Evolutionary conservation across 1,140 invertebrate species (phyloP).

Genomic region (Apis dorsata): DNA sequence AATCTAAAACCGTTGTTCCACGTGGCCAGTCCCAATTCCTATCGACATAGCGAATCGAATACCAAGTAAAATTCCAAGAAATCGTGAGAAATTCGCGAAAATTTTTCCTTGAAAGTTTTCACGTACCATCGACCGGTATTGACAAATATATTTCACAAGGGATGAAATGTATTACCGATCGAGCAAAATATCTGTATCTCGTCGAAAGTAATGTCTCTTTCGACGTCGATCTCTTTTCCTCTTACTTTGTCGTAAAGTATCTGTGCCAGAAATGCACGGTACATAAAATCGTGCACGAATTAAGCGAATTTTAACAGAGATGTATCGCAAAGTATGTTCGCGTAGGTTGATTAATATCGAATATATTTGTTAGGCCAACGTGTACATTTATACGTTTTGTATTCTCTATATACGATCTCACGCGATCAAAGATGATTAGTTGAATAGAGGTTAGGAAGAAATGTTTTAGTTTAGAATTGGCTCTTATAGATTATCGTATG

Average conservation of each 20-base stretch:
- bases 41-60: background rate
- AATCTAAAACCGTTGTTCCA: slow-evolving; percentile 11
- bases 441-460: background rate
- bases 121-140: background rate
- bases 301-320: background rate
- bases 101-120: background rate
- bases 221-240: background rate
- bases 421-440: background rate
- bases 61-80: background rate
- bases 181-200: background rate
- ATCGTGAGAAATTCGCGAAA: no score
- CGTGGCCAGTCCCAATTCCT: slow-evolving; percentile 30
- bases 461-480: slow-evolving; percentile 42
- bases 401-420: slow-evolving; percentile 20
- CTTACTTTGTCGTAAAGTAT: background rate
- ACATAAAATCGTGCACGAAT: no score
- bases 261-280: no score
- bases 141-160: background rate
- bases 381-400: slow-evolving; percentile 20
- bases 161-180: background rate
- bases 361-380: background rate
- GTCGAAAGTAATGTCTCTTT: background rate
- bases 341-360: slow-evolving; percentile 23
- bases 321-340: slow-evolving; percentile 10
- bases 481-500: background rate